Evolutionary conservation across 2,113 vertebrate genomes (phyloP), one percentile per base, ranked within the genome.

Genomic region (Chionomys nivalis): DNA sequence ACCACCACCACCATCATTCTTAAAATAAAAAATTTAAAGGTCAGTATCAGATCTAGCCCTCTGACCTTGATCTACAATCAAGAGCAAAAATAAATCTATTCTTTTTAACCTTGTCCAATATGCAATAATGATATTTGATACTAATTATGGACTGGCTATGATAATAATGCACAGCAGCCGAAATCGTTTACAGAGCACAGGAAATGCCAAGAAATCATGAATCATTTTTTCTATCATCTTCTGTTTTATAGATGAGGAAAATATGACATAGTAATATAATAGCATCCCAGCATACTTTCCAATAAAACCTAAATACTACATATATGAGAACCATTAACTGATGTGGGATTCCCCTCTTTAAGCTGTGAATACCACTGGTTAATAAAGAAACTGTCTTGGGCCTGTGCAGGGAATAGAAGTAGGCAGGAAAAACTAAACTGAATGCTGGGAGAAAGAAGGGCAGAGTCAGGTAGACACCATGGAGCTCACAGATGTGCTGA

Each of bases 1-100:
- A 93, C n/a, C 87, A 81, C 77, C 70, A 85, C 47, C 90, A 66
- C 77, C 76, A 85, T 42, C 90, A 66, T 44, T 68, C 58, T 63
- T 42, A 83, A 83, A 83, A 61, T 83, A 83, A 42, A 83, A 83
- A 2, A 5, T 4, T 14, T 42, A 63, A 42, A 42, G 23, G 55
- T 55, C n/a, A 83, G 7, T 9, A 83, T 83, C n/a, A 63, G n/a
- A 83, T 63, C n/a, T 17, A 63, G 24, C 58, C 58, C 13, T 61
- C 55, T 39, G 24, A 63, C 79, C 26, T 42, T 83, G 55, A 63
- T 83, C n/a, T 63, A 83, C 10, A 63, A 83, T 42, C 81, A 63
- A 31, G 7, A 83, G 13, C 14, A 28, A 63, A 83, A 42, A 31
- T 28, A 63, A 42, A 63, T 61, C 55, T 63, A 14, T 83, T 83